Conservation (phyloP, 2,113 vertebrate species). For the Coryphaenoides rupestris region DNA sequence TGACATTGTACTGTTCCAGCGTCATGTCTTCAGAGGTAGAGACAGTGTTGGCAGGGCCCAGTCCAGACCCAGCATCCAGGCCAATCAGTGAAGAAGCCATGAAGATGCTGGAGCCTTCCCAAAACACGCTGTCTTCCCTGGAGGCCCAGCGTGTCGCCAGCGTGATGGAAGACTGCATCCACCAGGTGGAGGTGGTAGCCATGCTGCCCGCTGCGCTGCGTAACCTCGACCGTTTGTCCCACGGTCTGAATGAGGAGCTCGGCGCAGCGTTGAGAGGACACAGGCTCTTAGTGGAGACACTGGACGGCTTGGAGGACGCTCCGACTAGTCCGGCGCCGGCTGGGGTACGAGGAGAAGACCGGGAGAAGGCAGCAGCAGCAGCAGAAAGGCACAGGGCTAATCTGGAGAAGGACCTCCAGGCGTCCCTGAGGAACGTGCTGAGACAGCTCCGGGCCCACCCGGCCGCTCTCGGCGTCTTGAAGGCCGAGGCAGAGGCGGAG, state of each 20-base stretch:
- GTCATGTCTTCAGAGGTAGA: slow-evolving; percentile 28
- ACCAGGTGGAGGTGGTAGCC: slow-evolving; percentile 61
- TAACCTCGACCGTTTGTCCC: slow-evolving; percentile 19
- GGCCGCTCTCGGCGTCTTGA: slow-evolving; percentile 38
- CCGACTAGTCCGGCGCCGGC: too few relatives aligned
- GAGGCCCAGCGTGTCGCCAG: slow-evolving; percentile 69
- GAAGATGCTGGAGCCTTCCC: slow-evolving; percentile 36
- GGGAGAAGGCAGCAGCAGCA: slow-evolving; percentile 12
- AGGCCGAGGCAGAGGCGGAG: not conserved
- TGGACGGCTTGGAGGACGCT: slow-evolving; percentile 15
- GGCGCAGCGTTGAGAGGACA: slow-evolving; percentile 54
- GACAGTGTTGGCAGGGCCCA: not conserved
- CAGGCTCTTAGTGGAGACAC: slow-evolving; percentile 36
- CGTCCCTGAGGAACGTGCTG: slow-evolving; percentile 71
- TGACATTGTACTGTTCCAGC: not conserved
- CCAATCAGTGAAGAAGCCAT: slow-evolving; percentile 9
- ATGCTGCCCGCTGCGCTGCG: slow-evolving; percentile 43
- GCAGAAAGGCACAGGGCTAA: not conserved
- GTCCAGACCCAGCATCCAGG: slow-evolving; percentile 5
- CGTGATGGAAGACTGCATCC: slow-evolving; percentile 73
- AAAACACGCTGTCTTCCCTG: slow-evolving; percentile 55
- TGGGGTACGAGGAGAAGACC: not conserved
- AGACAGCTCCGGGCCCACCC: slow-evolving; percentile 60
- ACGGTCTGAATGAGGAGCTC: slow-evolving; percentile 42
- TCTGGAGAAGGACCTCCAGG: slow-evolving; percentile 46